Conservation (phyloP, 2,113 vertebrate genomes). For the Myotis davidii region DNA sequence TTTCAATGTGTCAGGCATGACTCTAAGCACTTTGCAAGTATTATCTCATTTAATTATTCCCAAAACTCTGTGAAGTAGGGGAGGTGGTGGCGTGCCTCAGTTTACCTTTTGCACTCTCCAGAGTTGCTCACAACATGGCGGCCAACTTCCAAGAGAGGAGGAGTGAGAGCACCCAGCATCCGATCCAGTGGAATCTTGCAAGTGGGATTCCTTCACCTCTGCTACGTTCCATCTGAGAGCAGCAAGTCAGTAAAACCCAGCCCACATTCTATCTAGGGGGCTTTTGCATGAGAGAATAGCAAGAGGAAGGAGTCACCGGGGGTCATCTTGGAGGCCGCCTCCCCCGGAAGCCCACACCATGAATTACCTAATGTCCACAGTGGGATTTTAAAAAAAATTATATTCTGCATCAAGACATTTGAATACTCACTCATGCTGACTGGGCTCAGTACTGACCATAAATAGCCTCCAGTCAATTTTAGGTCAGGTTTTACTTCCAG, state of each 20-base stretch:
- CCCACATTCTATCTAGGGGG: neutral
- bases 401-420: neutral
- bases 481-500: neutral
- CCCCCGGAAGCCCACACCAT: neutral
- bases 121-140: neutral
- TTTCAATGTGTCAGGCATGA: neutral
- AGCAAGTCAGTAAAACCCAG: neutral
- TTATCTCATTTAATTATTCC: neutral
- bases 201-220: neutral
- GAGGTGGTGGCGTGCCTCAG: neutral
- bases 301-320: accelerated
- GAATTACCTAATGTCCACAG: neutral
- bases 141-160: neutral
- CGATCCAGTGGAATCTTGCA: neutral
- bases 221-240: neutral
- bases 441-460: neutral
- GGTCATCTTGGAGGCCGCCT: neutral
- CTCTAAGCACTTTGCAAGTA: neutral
- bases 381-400: neutral
- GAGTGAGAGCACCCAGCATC: neutral
- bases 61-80: neutral
- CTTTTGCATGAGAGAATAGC: accelerated
- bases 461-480: neutral
- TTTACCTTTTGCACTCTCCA: too few relatives aligned
- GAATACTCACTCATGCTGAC: neutral